phyloP scores from a whole-genome alignment of 2,888 invertebrate genomes.

The Margaritifera margaritifera region DNA sequence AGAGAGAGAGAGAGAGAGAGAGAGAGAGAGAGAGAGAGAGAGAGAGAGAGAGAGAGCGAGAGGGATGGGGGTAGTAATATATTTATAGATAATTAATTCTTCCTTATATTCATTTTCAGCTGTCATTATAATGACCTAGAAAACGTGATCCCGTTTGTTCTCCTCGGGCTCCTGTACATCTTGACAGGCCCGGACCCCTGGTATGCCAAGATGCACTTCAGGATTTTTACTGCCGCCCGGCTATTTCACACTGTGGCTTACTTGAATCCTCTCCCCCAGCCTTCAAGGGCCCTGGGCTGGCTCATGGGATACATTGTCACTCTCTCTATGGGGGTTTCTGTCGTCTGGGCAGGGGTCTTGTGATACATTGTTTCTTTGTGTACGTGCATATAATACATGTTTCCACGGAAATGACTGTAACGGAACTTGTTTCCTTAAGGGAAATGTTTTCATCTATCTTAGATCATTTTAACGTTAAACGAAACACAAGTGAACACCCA shows the following conservation, averaged over 20 bases:
- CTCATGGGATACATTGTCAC: conserved; percentile 73
- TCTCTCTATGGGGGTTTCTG: conserved; percentile 74
- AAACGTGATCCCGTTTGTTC: conserved; percentile 81
- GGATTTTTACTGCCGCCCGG: conserved; percentile 77
- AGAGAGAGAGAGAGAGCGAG: no score
- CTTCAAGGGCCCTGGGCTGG: conserved; percentile 75
- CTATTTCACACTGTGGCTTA: conserved; percentile 81
- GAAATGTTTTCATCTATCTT: no score
- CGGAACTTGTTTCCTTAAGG: no score
- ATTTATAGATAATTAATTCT: no score
- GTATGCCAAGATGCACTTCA: conserved; percentile 77
- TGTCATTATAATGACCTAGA: conserved; percentile 84
- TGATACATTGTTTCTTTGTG: not conserved
- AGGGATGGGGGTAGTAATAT: no score
- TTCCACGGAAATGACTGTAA: no score
- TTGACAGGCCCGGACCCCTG: conserved; percentile 77
- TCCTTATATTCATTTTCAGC: conserved; percentile 72
- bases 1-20: no score
- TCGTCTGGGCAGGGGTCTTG: conserved; percentile 16
- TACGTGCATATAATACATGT: no score
- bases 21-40: no score
- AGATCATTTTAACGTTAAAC: no score
- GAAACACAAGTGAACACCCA: no score
- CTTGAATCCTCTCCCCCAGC: conserved; percentile 79
- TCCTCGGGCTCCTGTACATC: conserved; percentile 78